These are phyloP conservation scores for Netelia virgata DNA, from an alignment of 2,888 invertebrate genomes.

Conservation along the genomic window DNA sequence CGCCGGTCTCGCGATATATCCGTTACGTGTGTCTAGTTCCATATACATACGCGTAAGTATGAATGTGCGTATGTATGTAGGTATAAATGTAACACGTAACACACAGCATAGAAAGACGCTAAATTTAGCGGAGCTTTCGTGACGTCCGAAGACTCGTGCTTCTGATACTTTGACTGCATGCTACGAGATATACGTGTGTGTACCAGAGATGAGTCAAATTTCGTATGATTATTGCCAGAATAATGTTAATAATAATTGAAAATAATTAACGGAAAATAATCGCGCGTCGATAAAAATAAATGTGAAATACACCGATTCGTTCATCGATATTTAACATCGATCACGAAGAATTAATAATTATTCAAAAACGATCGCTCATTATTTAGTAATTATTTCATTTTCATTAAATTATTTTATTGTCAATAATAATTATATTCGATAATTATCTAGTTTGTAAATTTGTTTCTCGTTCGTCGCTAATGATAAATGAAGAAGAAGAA, in stretches of 20 bases:
- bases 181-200: not conserved
- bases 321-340: too few species aligned
- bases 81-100: constrained; percentile 19
- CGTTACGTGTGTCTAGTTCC: not conserved
- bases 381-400: not conserved
- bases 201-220: not conserved
- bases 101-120: constrained; percentile 31
- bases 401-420: too few species aligned
- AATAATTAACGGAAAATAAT: not conserved
- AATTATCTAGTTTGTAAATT: too few species aligned
- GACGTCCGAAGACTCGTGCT: constrained; percentile 49
- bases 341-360: not conserved
- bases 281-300: not conserved
- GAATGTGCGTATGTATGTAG: not conserved
- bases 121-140: constrained; percentile 63
- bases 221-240: not conserved
- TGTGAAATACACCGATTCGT: too few species aligned
- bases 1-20: constrained; percentile 15
- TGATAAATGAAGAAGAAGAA: not conserved
- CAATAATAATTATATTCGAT: too few species aligned
- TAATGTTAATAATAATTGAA: not conserved
- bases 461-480: not conserved
- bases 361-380: not conserved
- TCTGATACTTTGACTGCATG: not conserved
- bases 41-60: not conserved